Percentiles rank a stretch among this genome's conserved stretches.
Conservation (phyloP, 2,888 invertebrate genomes). For the Chymomyza amoena region DNA sequence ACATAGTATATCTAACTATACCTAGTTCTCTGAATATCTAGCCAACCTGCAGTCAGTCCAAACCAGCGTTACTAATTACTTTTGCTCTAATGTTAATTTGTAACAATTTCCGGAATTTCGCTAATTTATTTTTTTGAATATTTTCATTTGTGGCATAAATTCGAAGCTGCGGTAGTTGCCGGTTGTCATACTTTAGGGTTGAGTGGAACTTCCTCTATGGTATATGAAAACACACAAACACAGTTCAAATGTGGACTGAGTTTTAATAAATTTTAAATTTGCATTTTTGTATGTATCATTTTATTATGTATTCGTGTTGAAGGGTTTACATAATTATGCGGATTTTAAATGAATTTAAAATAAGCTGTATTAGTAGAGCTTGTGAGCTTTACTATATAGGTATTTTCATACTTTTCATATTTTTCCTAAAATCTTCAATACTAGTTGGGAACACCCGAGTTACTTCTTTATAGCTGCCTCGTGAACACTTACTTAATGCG, state of each 20-base stretch:
- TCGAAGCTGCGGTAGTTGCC: slow-evolving; percentile 26
- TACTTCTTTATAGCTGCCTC: not conserved
- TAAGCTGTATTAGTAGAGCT: not conserved
- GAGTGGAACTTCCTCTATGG: slow-evolving; percentile 48
- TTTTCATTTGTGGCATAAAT: slow-evolving; percentile 66
- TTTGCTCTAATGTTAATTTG: slow-evolving; percentile 74
- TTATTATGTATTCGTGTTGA: slow-evolving; percentile 15
- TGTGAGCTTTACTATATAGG: not conserved
- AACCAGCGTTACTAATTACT: slow-evolving; percentile 71
- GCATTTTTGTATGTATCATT: slow-evolving; percentile 35
- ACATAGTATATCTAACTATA: too few species aligned
- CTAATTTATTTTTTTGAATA: slow-evolving; percentile 64
- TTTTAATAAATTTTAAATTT: slow-evolving; percentile 40
- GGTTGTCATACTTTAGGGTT: slow-evolving; percentile 29
- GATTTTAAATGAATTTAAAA: not conserved
- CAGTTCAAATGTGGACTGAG: slow-evolving; percentile 40
- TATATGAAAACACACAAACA: not conserved
- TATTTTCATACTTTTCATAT: not conserved
- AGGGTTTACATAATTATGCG: slow-evolving; percentile 18
- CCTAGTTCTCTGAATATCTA: too few species aligned
- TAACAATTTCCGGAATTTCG: slow-evolving; percentile 75
- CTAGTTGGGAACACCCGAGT: not conserved
- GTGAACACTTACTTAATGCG: not conserved
- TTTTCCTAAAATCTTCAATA: too few species aligned
- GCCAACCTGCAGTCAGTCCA: too few species aligned